Conservation (phyloP, 2,888 invertebrate species). For the Oscheius onirici region DNA sequence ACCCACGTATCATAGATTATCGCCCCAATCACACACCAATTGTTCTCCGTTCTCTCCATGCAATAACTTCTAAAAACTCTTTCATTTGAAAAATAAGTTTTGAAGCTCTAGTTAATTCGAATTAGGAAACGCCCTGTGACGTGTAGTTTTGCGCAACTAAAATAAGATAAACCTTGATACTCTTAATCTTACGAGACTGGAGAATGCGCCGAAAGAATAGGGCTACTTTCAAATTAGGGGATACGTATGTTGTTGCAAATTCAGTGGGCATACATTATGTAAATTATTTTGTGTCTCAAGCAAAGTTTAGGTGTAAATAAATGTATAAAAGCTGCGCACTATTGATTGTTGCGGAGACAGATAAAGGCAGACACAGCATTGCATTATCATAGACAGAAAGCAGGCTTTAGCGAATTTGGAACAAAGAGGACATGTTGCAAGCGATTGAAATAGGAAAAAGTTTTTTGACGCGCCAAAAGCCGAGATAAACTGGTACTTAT, state of each 20-base stretch:
- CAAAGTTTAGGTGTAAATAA: slow-evolving; percentile 16
- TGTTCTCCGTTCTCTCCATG: not conserved
- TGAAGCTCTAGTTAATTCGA: slow-evolving; percentile 3
- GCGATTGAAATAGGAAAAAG: not conserved
- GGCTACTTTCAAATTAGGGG: too few species aligned
- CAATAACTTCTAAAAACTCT: too few species aligned
- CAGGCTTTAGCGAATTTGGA: not conserved
- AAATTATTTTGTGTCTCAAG: too few species aligned
- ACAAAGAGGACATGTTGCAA: too few species aligned
- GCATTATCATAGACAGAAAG: slow-evolving; percentile 17
- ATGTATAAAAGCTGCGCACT: slow-evolving; percentile 32
- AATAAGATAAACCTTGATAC: too few species aligned
- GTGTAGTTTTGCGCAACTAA: too few species aligned
- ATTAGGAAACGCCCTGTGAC: not conserved
- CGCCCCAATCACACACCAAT: not conserved
- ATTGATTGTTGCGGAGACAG: slow-evolving; percentile 21
- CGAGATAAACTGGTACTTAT: not conserved
- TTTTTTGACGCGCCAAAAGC: not conserved
- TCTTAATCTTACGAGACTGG: too few species aligned
- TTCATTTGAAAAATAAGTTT: too few species aligned
- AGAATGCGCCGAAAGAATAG: too few species aligned
- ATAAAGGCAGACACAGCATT: slow-evolving; percentile 23
- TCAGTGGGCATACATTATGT: too few species aligned
- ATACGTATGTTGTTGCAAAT: too few species aligned
- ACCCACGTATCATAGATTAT: slow-evolving; percentile 14